Percentiles rank a stretch among this genome's conserved stretches.
These are phyloP conservation scores for Catostomus latipinnis DNA, from an alignment of 2,797 vertebrate genomes.

Conservation along the genomic window DNA sequence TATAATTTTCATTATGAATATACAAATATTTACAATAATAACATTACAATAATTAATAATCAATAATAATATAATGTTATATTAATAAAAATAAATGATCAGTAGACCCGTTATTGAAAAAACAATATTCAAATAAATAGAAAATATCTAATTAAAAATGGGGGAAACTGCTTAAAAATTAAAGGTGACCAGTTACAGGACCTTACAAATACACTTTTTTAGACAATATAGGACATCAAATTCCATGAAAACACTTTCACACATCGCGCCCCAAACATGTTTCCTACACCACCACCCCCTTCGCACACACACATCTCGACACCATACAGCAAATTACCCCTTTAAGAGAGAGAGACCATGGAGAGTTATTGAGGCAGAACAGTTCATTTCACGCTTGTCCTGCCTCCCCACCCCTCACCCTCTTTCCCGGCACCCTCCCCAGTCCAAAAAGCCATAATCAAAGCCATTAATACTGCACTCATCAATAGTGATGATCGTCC, in stretches of 20 bases:
- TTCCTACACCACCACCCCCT: conserved; percentile 11
- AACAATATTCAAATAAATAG: too few relatives aligned
- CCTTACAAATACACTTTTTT: too few relatives aligned
- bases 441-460: conserved; percentile 45
- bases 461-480: conserved; percentile 44
- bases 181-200: too few relatives aligned
- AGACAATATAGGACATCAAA: conserved; percentile 23
- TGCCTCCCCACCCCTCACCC: conserved; percentile 55
- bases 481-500: conserved; percentile 45
- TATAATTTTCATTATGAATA: too few relatives aligned
- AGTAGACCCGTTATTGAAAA: too few relatives aligned
- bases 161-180: too few relatives aligned
- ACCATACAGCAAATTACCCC: conserved; percentile 79
- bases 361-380: conserved; percentile 79
- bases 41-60: too few relatives aligned
- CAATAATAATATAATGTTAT: too few relatives aligned
- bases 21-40: too few relatives aligned
- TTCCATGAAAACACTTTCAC: conserved; percentile 52
- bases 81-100: too few relatives aligned
- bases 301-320: conserved; percentile 51
- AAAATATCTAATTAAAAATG: too few relatives aligned
- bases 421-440: conserved; percentile 45
- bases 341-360: conserved; percentile 78
- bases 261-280: conserved; percentile 49
- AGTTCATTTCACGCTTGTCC: conserved; percentile 87